Conservation (phyloP, 2,797 vertebrate genomes). For the Antrozous pallidus region DNA sequence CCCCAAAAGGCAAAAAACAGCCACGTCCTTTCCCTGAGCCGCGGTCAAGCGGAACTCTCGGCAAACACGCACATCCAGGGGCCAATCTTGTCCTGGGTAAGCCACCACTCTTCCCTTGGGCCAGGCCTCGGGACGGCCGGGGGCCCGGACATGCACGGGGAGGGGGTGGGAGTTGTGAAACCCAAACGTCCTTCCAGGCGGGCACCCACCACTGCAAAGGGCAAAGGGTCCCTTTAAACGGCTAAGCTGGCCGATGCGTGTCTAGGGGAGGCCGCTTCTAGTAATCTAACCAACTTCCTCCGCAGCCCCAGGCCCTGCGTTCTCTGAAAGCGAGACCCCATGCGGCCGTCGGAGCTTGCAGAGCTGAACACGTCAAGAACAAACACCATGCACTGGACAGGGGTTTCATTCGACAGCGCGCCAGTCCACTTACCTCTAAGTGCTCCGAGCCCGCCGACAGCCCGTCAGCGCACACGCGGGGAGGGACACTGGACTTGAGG, state of each 20-base stretch:
- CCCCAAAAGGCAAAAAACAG: too few species aligned
- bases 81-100: not conserved
- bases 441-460: too few species aligned
- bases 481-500: not conserved
- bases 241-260: not conserved
- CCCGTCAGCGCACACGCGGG: not conserved
- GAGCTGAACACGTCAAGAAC: not conserved
- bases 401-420: not conserved
- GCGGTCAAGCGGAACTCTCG: not conserved
- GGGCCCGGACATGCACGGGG: not conserved
- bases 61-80: not conserved
- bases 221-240: slow-evolving; percentile 15
- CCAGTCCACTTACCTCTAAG: not conserved
- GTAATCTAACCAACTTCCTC: not conserved
- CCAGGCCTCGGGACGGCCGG: not conserved
- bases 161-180: not conserved
- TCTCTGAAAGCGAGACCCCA: not conserved
- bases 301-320: not conserved
- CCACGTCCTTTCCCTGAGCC: too few species aligned
- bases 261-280: not conserved
- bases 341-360: not conserved
- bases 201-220: not conserved
- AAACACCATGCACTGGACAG: slow-evolving; percentile 4
- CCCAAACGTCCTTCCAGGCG: not conserved
- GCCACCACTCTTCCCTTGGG: not conserved